Evolutionary conservation across 1,140 invertebrate species (phyloP), one percentile per base, ranked within the genome.

Genomic region (Globodera ellingtonae): DNA sequence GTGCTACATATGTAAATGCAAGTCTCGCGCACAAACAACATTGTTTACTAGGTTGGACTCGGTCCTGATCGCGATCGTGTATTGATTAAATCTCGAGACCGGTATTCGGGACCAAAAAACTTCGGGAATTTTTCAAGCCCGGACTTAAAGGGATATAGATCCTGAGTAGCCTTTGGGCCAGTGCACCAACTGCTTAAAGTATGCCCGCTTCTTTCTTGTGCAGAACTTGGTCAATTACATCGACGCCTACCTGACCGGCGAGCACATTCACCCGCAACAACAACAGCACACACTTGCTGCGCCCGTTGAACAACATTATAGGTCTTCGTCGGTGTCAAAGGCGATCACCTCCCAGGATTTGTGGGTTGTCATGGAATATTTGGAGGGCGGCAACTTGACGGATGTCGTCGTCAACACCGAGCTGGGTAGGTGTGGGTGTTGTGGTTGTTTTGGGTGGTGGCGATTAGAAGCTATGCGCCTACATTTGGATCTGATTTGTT

Each of bases 281-380:
- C 59, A 65, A 3, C 59, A 21, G 59, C 59, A 13, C 13, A 65
- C 13, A 65, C 35, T 35, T 35, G 35, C 35, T 2, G 35, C 56
- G 0, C 56, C 56, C 7, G 50, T 13, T 7, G 50, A 62, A 10
- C 56, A 18, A 18, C 56, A 15, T 18, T 6, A 18, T 52, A 10
- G 52, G 52, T 15, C 52, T 10, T 62, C 56, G 13, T 18, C 56
- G 6, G 6, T 47, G 24, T 10, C 35, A 21, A 47, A 44, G 18
- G 3, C 67, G 35, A 70, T 44, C 35, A 3, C 9, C n/a, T 70
- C 59, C 46, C 48, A 65, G 10, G 91, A 92, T 86, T 84, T 92
- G 18, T 92, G 91, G 91, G 91, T 92, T 44, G 90, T 92, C 7
- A 92, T 92, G 91, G 91, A 92, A 83, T 92, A 90, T 82, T 82